Conservation (phyloP, 2,797 vertebrate species). For the Macrochelys suwanniensis region DNA sequence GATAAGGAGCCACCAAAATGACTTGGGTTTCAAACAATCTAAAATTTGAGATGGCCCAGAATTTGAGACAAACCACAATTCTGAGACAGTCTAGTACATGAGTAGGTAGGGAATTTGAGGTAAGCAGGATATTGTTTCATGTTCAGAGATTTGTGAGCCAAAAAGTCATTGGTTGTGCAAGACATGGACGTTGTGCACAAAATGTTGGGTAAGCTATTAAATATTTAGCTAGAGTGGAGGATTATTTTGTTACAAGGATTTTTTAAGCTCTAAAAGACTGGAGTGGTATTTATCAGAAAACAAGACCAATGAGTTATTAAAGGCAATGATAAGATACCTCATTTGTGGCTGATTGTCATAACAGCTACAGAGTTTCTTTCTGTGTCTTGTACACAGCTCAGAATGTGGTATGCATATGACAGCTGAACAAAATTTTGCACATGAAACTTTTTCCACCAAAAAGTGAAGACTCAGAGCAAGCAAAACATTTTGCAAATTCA, state of each 20-base stretch:
- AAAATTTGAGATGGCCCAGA: not conserved
- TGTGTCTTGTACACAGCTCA: not conserved
- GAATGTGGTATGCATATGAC: accelerated
- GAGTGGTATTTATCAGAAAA: not conserved
- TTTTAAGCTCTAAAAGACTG: not conserved
- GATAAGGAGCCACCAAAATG: not conserved
- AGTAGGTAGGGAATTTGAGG: not conserved
- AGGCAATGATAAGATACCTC: not conserved
- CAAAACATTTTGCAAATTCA: no score
- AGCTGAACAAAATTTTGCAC: no score
- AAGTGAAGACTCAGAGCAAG: no score
- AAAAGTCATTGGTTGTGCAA: not conserved
- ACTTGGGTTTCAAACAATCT: not conserved
- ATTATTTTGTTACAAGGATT: not conserved
- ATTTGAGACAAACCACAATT: not conserved
- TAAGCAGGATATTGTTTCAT: not conserved
- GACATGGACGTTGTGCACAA: not conserved
- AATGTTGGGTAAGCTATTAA: not conserved
- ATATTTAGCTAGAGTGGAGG: not conserved
- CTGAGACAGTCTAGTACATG: not conserved
- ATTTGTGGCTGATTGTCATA: not conserved
- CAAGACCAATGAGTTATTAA: not conserved
- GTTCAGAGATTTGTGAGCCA: not conserved
- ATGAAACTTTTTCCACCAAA: no score
- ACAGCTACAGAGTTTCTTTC: not conserved